These are phyloP conservation scores for Misgurnus anguillicaudatus DNA, from an alignment of 2,113 vertebrate genomes.

Conservation along the genomic window DNA sequence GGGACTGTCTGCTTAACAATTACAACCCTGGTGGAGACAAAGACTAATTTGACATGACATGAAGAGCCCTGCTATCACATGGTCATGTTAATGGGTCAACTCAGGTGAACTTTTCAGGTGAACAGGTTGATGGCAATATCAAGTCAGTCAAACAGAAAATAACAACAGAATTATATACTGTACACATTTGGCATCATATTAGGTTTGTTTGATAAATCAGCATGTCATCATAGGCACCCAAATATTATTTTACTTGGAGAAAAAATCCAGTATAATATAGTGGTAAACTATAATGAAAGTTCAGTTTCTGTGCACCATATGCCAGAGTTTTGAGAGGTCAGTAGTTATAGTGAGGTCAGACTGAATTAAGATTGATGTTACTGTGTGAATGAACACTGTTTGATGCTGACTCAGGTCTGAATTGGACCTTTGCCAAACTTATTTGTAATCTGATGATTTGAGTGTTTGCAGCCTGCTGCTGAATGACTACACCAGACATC, in stretches of 20 bases:
- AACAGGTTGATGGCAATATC: not conserved
- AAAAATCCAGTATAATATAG: not conserved
- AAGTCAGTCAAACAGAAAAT: not conserved
- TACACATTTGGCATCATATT: not conserved
- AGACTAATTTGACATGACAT: slow-evolving; percentile 52
- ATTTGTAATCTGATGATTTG: slow-evolving; percentile 22
- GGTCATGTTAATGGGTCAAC: slow-evolving; percentile 26
- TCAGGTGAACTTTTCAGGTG: slow-evolving; percentile 1
- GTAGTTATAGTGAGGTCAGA: slow-evolving; percentile 26
- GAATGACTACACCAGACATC: not conserved
- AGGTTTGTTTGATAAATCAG: not conserved
- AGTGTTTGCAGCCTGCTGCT: not conserved
- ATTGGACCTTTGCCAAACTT: slow-evolving; percentile 8
- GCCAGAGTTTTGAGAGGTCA: not conserved
- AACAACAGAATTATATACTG: not conserved
- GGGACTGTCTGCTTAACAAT: slow-evolving; percentile 53
- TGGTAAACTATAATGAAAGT: not conserved
- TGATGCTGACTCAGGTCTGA: slow-evolving; percentile 23
- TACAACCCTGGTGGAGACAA: slow-evolving; percentile 64
- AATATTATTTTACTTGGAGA: not conserved
- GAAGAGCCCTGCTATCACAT: slow-evolving; percentile 3
- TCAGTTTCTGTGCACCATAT: slow-evolving; percentile 11
- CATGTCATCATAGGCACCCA: not conserved
- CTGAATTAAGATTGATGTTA: slow-evolving; percentile 7
- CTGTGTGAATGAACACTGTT: slow-evolving; percentile 16